These are phyloP conservation scores for Pantelozetes paolii DNA, from an alignment of 2,888 invertebrate species.

Conservation along the genomic window DNA sequence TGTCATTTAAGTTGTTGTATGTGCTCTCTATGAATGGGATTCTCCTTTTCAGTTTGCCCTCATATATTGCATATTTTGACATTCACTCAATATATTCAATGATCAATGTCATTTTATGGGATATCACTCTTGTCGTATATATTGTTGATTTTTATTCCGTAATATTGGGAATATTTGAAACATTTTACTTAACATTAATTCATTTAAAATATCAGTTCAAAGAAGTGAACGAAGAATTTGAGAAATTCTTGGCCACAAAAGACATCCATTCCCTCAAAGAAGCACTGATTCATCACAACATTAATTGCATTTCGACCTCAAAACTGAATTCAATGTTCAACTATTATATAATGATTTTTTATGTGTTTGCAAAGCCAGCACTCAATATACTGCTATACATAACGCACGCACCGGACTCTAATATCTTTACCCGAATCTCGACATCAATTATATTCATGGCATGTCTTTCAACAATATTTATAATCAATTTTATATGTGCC, in stretches of 20 bases:
- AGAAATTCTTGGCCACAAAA: background rate
- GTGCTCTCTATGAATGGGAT: background rate
- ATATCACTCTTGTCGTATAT: background rate
- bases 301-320: background rate
- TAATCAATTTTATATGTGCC: background rate
- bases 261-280: background rate
- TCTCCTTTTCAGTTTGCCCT: background rate
- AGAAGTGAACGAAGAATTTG: background rate
- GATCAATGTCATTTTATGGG: background rate
- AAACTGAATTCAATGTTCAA: background rate
- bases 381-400: background rate
- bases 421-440: background rate
- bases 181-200: background rate
- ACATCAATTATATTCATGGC: background rate
- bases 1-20: background rate
- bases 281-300: background rate
- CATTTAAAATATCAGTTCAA: conserved; percentile 1
- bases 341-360: background rate
- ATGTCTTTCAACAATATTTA: background rate
- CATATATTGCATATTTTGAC: conserved; percentile 7
- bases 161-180: background rate
- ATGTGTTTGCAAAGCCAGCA: background rate
- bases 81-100: background rate
- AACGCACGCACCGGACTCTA: background rate
- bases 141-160: background rate